Evolutionary conservation across 2,797 vertebrate genomes (phyloP).

Genomic region (Xenops minutus): DNA sequence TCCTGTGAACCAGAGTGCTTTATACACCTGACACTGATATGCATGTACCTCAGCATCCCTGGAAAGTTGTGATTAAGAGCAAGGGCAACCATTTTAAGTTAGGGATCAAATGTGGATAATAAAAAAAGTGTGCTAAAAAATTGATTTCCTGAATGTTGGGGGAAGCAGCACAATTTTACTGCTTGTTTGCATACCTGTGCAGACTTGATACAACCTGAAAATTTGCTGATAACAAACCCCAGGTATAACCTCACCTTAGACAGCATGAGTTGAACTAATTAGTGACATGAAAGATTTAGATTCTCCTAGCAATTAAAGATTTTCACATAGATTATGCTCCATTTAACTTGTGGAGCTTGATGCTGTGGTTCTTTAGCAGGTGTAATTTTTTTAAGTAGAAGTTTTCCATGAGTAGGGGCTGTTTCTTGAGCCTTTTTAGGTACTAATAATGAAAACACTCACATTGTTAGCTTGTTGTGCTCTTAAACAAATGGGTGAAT

Average conservation of each 20-base stretch:
- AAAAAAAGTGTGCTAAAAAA: neutral
- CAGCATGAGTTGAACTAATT: neutral
- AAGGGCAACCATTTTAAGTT: neutral
- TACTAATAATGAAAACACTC: neutral
- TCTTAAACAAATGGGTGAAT: conserved; percentile 22
- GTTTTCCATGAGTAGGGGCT: neutral
- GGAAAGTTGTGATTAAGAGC: neutral
- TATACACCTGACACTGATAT: neutral
- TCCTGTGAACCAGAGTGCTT: neutral
- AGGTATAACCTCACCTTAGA: neutral
- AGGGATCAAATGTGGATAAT: fast-evolving
- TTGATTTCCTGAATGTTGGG: fast-evolving
- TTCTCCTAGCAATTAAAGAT: neutral
- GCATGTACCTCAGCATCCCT: neutral
- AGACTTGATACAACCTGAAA: neutral
- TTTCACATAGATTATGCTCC: neutral
- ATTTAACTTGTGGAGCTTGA: neutral
- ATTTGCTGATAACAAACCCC: neutral
- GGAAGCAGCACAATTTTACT: neutral
- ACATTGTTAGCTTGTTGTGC: neutral
- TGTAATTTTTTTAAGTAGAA: neutral
- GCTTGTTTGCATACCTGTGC: neutral
- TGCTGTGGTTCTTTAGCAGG: neutral
- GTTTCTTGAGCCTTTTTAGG: neutral
- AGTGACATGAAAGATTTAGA: neutral